Conservation (phyloP, 2,113 vertebrate species). For the western clawed frog (Xenopus tropicalis) region UCB_Xtro_10.0 CM004448.2:121234501-121235000, state of each 20-base stretch:
- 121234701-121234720: slow-evolving; percentile 9
- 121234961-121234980: slow-evolving; percentile 30
- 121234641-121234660: slow-evolving; percentile 28
- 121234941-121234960: slow-evolving; percentile 34
- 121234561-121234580: slow-evolving; percentile 9
- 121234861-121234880: slow-evolving; percentile 10
- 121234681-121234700: slow-evolving; percentile 3
- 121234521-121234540: background rate
- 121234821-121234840: background rate
- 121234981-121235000: slow-evolving; percentile 32
- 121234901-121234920: slow-evolving; percentile 14
- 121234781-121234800: background rate
- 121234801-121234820: background rate
- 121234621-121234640: slow-evolving; percentile 2
- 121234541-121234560: background rate
- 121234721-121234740: slow-evolving; percentile 17
- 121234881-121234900: background rate
- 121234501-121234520: slow-evolving; percentile 19
- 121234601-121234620: background rate
- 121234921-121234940: slow-evolving; percentile 31
- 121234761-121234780: slow-evolving; percentile 3
- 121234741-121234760: slow-evolving; percentile 5
- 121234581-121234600: slow-evolving; percentile 31
- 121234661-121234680: slow-evolving; percentile 31
- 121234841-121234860: slow-evolving; percentile 19